phyloP scores from a whole-genome alignment of 2,888 invertebrate species.

The Ormyrus rosae region DNA sequence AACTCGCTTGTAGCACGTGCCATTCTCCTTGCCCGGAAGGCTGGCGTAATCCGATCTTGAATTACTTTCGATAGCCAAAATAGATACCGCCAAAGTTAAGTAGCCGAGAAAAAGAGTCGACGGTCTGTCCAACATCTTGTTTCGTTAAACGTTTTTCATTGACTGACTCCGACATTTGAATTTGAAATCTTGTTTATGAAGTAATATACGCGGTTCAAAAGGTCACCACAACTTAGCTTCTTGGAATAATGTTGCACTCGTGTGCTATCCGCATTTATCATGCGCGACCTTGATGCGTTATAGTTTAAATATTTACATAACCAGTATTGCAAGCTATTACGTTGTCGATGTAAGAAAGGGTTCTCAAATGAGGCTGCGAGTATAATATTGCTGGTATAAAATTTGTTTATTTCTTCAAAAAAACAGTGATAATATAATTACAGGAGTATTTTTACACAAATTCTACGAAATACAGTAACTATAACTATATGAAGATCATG shows the following conservation, averaged over 20 bases:
- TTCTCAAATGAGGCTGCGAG: background rate
- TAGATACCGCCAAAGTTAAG: background rate
- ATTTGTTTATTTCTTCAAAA: conserved; percentile 41
- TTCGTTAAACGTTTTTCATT: conserved; percentile 28
- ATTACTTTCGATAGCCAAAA: conserved; percentile 12
- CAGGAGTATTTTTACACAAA: conserved; percentile 40
- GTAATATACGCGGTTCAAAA: conserved; percentile 37
- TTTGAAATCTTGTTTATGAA: conserved; percentile 40
- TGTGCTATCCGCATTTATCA: background rate
- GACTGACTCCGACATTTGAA: conserved; percentile 37
- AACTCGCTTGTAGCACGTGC: conserved; percentile 81
- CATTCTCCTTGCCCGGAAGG: conserved; percentile 70
- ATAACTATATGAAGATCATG: conserved; percentile 15
- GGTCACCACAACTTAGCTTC: conserved; percentile 38
- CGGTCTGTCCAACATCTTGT: conserved; percentile 42
- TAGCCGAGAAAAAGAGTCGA: conserved; percentile 3
- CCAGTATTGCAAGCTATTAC: conserved; percentile 9
- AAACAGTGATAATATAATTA: conserved; percentile 24
- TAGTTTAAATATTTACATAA: too few species aligned
- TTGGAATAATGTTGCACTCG: background rate
- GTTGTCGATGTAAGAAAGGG: background rate
- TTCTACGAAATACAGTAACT: conserved; percentile 24
- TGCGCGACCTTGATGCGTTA: background rate
- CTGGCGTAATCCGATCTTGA: conserved; percentile 35
- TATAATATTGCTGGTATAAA: conserved; percentile 31